Evolutionary conservation across 2,888 invertebrate genomes (phyloP), one percentile per base, ranked within the genome.

Genomic region (Anaspis maculata): DNA sequence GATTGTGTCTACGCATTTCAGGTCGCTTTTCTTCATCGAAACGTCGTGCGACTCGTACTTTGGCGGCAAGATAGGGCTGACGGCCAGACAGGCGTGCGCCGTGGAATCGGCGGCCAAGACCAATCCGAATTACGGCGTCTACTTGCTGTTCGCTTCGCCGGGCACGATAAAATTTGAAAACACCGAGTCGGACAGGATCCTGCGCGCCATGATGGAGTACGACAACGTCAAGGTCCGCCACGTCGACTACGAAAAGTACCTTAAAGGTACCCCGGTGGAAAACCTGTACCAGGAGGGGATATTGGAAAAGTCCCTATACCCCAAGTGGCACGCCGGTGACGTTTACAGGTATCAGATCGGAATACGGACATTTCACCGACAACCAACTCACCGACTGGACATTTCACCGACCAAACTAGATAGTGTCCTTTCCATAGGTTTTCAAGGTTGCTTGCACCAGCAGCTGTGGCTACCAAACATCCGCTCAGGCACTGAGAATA

Each of bases 1-100:
- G n/a, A n/a, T n/a, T n/a, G n/a, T n/a, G n/a, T n/a, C n/a, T n/a
- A n/a, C n/a, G n/a, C n/a, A n/a, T n/a, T n/a, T n/a, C n/a, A n/a
- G n/a, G n/a, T n/a, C n/a, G 7, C 77, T 81, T 42, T 81, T 79
- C 54, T 80, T 82, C 49, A 73, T 75, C 44, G 79, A 80, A 51
- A 79, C 80, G 0, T 77, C 78, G 0, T 80, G 79, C 48, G 67
- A 64, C 37, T 61, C 62, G 0, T 48, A 48, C 24, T 39, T 42
- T 6, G 25, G 42, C 4, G 49, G 53, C 22, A 67, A 61, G 1
- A 57, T 71, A 5, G 53, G 60, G 1, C 54, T 80, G 16, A 69
- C 66, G 12, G 52, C 73, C 0, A 65, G 80, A 11, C 77, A 82
- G 51, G 76, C 78, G 0, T 82, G 81, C 53, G 76, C 79, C 0